Evolutionary conservation across 35 echinoderm and acorn worm species (phyloP).

Genomic region (Stichopus chloronotus): DNA sequence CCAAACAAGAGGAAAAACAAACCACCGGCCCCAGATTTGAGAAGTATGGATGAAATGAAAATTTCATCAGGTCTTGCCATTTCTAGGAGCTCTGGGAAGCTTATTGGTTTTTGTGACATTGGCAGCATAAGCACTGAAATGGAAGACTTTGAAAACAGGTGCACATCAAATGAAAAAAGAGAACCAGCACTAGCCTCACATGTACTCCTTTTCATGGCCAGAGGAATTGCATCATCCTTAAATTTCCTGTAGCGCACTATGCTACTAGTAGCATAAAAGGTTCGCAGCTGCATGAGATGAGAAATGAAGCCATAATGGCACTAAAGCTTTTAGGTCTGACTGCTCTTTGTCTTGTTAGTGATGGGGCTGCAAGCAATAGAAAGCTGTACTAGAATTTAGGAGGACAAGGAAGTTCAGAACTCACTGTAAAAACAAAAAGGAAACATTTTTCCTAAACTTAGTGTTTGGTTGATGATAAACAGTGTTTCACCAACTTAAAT

Average conservation of each 20-base stretch:
- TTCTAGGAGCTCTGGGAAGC: constrained; percentile 7
- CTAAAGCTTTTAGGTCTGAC: constrained; percentile 60
- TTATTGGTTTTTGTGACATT: constrained; percentile 50
- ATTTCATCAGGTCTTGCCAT: constrained; percentile 26
- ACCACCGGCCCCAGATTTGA: too few species aligned
- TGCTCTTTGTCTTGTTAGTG: constrained; percentile 56
- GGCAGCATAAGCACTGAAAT: constrained; percentile 22
- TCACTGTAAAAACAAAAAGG: too few species aligned
- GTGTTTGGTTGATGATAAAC: too few species aligned
- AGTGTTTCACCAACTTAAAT: too few species aligned
- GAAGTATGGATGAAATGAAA: constrained; percentile 68
- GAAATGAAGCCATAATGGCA: constrained; percentile 13
- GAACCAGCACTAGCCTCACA: constrained; percentile 23
- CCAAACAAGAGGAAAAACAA: too few species aligned
- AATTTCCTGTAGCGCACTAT: constrained; percentile 45
- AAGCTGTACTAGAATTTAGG: constrained; percentile 35
- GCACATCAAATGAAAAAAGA: constrained; percentile 39
- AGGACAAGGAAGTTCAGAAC: not conserved
- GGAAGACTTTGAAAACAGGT: constrained; percentile 25
- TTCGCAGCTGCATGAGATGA: constrained; percentile 29
- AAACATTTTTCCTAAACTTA: too few species aligned
- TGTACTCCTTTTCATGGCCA: constrained; percentile 57
- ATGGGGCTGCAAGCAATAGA: constrained; percentile 70
- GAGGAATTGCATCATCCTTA: constrained; percentile 33
- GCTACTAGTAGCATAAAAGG: not conserved